Base-by-base conservation (phyloP, 2,888 invertebrate species). In the Sisyra nigra region DNA sequence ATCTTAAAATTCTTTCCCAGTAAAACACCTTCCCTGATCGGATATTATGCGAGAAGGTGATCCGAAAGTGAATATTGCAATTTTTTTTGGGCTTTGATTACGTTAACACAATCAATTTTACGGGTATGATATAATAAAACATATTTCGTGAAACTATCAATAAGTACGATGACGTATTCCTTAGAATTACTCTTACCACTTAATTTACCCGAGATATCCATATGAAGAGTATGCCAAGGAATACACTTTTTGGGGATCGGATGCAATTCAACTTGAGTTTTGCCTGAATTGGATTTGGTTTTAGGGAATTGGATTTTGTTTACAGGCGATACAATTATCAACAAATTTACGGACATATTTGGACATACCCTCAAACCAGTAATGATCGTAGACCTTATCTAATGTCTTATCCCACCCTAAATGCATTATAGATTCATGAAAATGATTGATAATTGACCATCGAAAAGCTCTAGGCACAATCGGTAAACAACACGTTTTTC, bases 141-240 rank as follows among this genome's bases (percentile, higher is more conserved):
- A 32, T 44, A 55, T 41, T 55, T 54, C 1, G 54, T 52, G 29
- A 53, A 55, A 1, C 49, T 51, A 30, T 56, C 54, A 2, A 55
- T 46, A 3, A 53, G 11, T 0, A 55, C 54, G 17, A 51, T 45
- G 5, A 52, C 46, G 39, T 55, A 54, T 46, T 54, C 54, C 34
- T 54, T 53, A 2, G 10, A 10, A 32, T 51, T 46, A 19, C 37
- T 53, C 38, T 53, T 55, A 7, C 54, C 52, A 33, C 33, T 33
- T 2, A 55, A 44, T 44, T 52, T 54, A 7, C 53, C 51, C 4
- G 49, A 47, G 2, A 48, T 45, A 40, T 57, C 56, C 1, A 54
- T 50, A 40, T 57, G 56, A 8, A 56, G 13, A 1, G 54, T 56
- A 38, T 56, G 55, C 53, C 53, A 57, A 3, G 51, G 50, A 9